These are phyloP conservation scores for Anthonomus grandis DNA, from an alignment of 1,140 invertebrate species.

Conservation along the genomic window DNA sequence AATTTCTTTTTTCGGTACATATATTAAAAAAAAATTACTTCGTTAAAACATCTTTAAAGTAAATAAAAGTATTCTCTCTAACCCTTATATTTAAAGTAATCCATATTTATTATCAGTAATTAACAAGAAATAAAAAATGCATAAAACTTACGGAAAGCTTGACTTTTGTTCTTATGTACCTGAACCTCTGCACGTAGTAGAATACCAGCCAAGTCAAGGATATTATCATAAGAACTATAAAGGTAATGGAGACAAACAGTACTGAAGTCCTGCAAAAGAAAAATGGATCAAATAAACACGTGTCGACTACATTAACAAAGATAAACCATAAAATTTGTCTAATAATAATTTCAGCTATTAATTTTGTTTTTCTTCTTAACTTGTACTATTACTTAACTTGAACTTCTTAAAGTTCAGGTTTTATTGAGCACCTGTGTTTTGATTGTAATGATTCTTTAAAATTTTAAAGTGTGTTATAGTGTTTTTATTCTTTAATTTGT, in stretches of 20 bases:
- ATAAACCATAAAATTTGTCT: not conserved
- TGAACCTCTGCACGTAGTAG: constrained; percentile 90
- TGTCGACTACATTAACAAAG: not conserved
- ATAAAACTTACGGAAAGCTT: constrained; percentile 66
- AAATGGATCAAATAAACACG: constrained; percentile 4
- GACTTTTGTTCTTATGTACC: constrained; percentile 90
- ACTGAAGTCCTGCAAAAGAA: constrained; percentile 73
- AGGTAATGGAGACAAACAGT: constrained; percentile 90
- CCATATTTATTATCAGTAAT: no score
- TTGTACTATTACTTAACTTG: not conserved
- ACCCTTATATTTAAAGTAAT: no score
- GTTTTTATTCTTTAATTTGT: not conserved
- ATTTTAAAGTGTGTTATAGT: not conserved
- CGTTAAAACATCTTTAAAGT: no score
- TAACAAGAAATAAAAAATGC: constrained; percentile 3
- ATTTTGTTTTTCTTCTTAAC: no score
- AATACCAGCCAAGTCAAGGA: constrained; percentile 91
- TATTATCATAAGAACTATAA: constrained; percentile 92
- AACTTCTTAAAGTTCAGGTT: no score
- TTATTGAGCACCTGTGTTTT: not conserved
- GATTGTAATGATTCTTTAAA: not conserved
- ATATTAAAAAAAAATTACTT: no score
- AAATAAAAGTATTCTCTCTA: no score
- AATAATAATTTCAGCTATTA: no score
- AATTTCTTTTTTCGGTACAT: no score